Percentiles rank a stretch among this genome's conserved stretches.
Conservation (phyloP, 2,113 vertebrate species). For the Crypturellus undulatus region DNA sequence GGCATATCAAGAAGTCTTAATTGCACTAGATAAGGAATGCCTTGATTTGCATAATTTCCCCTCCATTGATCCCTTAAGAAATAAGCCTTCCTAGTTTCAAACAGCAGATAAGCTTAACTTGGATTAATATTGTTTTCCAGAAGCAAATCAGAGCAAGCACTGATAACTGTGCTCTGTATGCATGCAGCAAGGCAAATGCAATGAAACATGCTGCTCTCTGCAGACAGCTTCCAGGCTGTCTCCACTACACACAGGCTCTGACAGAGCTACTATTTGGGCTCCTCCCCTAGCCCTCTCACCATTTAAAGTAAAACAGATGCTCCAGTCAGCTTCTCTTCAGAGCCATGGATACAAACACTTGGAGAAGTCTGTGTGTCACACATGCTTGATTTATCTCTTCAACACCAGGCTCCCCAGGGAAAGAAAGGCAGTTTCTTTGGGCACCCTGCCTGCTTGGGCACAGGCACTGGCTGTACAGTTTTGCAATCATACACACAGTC, state of each 20-base stretch:
- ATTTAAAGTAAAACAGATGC: constrained; percentile 62
- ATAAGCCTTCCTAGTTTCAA: neutral
- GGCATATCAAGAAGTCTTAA: neutral
- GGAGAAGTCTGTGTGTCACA: neutral
- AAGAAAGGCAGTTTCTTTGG: neutral
- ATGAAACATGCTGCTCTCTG: neutral
- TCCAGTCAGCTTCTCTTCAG: neutral
- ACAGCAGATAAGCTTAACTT: neutral
- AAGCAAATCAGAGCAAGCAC: neutral
- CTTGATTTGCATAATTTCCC: constrained; percentile 19
- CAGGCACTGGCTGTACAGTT: neutral
- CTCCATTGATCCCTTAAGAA: neutral
- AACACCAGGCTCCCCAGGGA: neutral
- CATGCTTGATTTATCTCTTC: neutral
- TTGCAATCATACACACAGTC: neutral
- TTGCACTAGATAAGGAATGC: neutral
- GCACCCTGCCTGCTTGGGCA: neutral
- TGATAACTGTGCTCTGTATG: fast-evolving
- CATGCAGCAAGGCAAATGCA: fast-evolving
- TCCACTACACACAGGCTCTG: neutral
- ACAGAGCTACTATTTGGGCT: constrained; percentile 31
- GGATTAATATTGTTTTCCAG: neutral
- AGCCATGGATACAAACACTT: neutral
- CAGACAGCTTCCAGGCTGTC: neutral
- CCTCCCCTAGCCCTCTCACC: constrained; percentile 4